Evolutionary conservation across 1,140 invertebrate genomes (phyloP), one percentile per base, ranked within the genome.

Genomic region (Cylas formicarius): DNA sequence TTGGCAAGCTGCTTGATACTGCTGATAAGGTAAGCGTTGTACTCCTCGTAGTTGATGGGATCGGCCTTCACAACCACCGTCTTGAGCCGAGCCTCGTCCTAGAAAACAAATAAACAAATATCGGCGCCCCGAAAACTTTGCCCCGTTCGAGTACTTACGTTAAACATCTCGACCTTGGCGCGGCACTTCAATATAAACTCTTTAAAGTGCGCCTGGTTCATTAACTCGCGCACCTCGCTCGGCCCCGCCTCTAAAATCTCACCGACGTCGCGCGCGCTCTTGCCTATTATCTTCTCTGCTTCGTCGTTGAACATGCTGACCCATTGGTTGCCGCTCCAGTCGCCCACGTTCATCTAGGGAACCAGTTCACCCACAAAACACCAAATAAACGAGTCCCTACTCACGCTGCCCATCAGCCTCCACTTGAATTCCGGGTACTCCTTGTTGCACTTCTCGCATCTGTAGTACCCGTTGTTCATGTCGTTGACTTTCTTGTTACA

Each of bases 401-500:
- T 79, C 69, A 93, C 88, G 50, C 69, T 75, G 10, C 87, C 64
- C 31, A 97, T 72, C 44, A 96, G 66, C 29, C 92, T 74, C 69
- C 90, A 93, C 55, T 87, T 90, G 61, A 82, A 97, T 52, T 86
- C 84, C 0, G 82, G 79, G 62, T 77, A 89, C 44, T 90, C 86
- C 31, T 77, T 72, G 49, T 83, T 77, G 65, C 95, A 99, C 66
- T 97, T 97, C 65, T 98, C 95, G 66, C 96, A 99, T 46, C 90
- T 75, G 63, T 81, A 98, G 52, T 82, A 72, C 5, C 86, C 88
- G 64, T 92, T 91, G 29, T 84, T 78, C 60, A 83, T 75, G 69
- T 97, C 92, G 18, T 94, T 69, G 1, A 90, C 77, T 67, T 98
- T 97, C 61, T 97, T 97, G 58, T 95, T 94, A 65, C 93, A 97